Evolutionary conservation across 2,888 invertebrate genomes (phyloP), one percentile per base, ranked within the genome.

Genomic region (Ochropacha duplaris): DNA sequence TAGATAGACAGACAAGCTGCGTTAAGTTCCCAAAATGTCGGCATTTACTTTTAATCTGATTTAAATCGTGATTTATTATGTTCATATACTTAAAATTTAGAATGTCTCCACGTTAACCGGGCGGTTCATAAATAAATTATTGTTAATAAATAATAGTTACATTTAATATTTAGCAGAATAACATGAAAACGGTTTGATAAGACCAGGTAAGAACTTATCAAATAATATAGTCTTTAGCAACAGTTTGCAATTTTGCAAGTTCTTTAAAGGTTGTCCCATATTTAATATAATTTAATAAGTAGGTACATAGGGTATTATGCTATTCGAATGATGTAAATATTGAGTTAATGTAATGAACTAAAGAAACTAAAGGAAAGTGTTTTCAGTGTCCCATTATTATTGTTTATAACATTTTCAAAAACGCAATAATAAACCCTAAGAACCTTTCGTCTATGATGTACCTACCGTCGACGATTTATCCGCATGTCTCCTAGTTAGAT

Each of bases 11-110:
- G 49, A 56, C 60, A 56, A 62, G 59, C 60, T 63, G 52, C 58
- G 28, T 54, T 54, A 44, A 55, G 28, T 58, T 58, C 66, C 61
- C 67, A 65, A 72, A 70, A 69, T 64, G 64, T 66, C 58, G 62
- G 64, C 64, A 56, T 67, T 71, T 65, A 65, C 65, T 74, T 68
- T 19, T 52, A 31, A 52, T 52, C 31, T 52, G n/a, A 52, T 31
- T 28, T 52, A 31, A 19, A 52, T 52, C 52, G 14, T 22, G 52
- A 52, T 52, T 52, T 52, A 19, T 31, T 19, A 19, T 44, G 19
- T 31, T 28, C 50, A 28, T 28, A 44, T 44, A 44, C 44, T 19
- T 44, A 9, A 44, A 44, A 44, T 44, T 44, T 16, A 19, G 44
- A 44, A 44, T 44, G 44, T 44, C 44, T 44, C 8, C 9, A 44